phyloP scores from a whole-genome alignment of 1,140 invertebrate species.

The Drosophila cardini region DNA sequence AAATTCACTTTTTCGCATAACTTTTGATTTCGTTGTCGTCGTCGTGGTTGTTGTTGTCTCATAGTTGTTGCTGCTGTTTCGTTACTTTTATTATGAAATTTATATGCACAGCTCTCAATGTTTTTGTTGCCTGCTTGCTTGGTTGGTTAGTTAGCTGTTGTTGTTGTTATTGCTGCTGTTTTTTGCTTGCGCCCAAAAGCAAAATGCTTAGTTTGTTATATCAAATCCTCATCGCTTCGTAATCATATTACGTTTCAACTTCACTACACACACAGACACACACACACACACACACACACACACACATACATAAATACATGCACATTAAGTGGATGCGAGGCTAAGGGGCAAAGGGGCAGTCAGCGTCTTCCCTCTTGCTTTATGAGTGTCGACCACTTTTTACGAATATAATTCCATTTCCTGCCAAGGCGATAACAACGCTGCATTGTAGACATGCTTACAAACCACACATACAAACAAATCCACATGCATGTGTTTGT shows the following conservation, averaged over 20 bases:
- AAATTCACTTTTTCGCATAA: conserved; percentile 69
- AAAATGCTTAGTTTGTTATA: conserved; percentile 57
- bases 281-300: conserved; percentile 5
- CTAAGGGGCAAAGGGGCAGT: conserved; percentile 8
- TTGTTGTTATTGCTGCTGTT: conserved; percentile 25
- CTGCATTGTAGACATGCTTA: conserved; percentile 37
- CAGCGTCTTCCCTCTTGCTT: conserved; percentile 1
- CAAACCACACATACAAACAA: conserved; percentile 9
- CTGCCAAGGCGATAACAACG: conserved; percentile 80
- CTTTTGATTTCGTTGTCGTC: conserved; percentile 61
- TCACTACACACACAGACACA: conserved; percentile 20
- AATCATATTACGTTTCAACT: conserved; percentile 55
- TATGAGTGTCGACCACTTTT: conserved; percentile 44
- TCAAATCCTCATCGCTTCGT: conserved; percentile 53
- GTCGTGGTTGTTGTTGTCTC: conserved; percentile 19
- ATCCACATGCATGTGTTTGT: conserved; percentile 25
- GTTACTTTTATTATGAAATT: conserved; percentile 72
- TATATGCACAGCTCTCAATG: conserved; percentile 31
- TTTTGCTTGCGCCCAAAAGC: conserved; percentile 42
- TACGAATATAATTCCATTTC: conserved; percentile 82
- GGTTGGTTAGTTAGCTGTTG: conserved; percentile 30
- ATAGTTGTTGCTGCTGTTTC: conserved; percentile 40
- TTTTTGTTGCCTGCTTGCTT: conserved; percentile 26
- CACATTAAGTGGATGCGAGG: conserved; percentile 22
- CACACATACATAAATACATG: not conserved